A percentile compares a stretch with the other conserved stretches of the same genome.
Evolutionary conservation across 2,113 vertebrate species (phyloP).

Genomic region (Nannobrachium achirus): DNA sequence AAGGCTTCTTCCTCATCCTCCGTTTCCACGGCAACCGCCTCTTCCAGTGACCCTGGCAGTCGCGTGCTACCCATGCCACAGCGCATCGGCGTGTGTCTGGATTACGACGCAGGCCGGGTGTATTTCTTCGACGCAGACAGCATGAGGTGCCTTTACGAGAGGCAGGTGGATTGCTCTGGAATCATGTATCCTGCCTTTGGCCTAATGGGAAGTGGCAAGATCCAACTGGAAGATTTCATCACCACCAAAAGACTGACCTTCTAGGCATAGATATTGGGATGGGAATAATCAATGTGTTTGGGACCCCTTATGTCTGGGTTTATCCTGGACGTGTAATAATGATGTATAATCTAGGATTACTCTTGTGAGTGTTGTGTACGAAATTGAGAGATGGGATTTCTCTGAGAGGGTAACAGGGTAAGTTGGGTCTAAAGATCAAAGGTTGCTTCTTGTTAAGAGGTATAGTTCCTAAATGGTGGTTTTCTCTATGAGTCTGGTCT

Average conservation of each 20-base stretch:
- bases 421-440: conserved; percentile 12
- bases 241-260: conserved; percentile 80
- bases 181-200: conserved; percentile 95
- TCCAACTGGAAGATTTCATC: conserved; percentile 88
- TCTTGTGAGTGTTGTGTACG: conserved; percentile 19
- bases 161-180: conserved; percentile 91
- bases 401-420: conserved; percentile 35
- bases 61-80: conserved; percentile 88
- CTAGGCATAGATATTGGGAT: conserved; percentile 44
- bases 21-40: conserved; percentile 72
- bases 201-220: conserved; percentile 88
- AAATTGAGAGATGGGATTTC: conserved; percentile 17
- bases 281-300: not conserved
- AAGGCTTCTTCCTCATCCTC: conserved; percentile 78
- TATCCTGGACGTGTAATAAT: not conserved
- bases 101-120: conserved; percentile 89
- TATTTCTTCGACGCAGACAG: conserved; percentile 88
- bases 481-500: conserved; percentile 9
- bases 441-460: conserved; percentile 10
- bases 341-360: conserved; percentile 28
- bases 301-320: not conserved
- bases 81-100: conserved; percentile 89
- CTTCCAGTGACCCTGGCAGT: conserved; percentile 76
- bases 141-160: conserved; percentile 94
- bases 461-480: conserved; percentile 23